phyloP scores from a whole-genome alignment of 2,797 vertebrate species.

The Coranthus polyacanthus region DNA sequence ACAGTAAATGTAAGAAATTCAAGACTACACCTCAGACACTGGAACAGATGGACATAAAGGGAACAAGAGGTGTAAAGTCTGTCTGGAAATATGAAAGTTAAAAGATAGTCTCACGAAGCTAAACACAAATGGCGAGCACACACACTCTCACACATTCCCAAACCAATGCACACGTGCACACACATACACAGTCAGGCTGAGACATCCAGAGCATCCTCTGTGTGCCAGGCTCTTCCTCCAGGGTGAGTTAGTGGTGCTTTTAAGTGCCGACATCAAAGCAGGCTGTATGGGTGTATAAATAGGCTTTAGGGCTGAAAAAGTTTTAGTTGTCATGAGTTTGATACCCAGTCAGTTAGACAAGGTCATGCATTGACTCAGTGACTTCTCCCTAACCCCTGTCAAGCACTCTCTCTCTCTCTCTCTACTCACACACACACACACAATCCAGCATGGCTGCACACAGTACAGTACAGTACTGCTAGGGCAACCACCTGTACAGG shows the following conservation, averaged over 20 bases:
- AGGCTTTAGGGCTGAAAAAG: constrained; percentile 75
- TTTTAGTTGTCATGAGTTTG: constrained; percentile 75
- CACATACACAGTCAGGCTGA: constrained; percentile 29
- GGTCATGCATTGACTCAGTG: constrained; percentile 73
- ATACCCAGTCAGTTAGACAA: constrained; percentile 71
- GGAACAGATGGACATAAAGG: constrained; percentile 46
- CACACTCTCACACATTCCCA: constrained; percentile 3
- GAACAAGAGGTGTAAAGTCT: constrained; percentile 40
- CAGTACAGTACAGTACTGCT: background rate
- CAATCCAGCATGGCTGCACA: constrained; percentile 16
- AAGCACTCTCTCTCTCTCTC: background rate
- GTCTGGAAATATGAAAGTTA: constrained; percentile 34
- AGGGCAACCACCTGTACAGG: constrained; percentile 12
- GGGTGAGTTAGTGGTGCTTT: constrained; percentile 81
- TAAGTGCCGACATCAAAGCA: constrained; percentile 80
- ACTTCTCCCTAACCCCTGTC: constrained; percentile 60
- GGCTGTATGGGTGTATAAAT: constrained; percentile 69
- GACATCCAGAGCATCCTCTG: constrained; percentile 67
- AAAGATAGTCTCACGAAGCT: constrained; percentile 43
- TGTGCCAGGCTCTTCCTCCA: constrained; percentile 70
- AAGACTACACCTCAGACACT: constrained; percentile 20
- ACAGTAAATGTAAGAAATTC: background rate
- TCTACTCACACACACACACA: no score
- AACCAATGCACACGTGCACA: background rate
- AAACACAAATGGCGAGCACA: constrained; percentile 16